Percentiles rank a stretch among this genome's conserved stretches.
These are phyloP conservation scores for Temnothorax ravouxi DNA, from an alignment of 2,888 invertebrate genomes.

Conservation along the genomic window DNA sequence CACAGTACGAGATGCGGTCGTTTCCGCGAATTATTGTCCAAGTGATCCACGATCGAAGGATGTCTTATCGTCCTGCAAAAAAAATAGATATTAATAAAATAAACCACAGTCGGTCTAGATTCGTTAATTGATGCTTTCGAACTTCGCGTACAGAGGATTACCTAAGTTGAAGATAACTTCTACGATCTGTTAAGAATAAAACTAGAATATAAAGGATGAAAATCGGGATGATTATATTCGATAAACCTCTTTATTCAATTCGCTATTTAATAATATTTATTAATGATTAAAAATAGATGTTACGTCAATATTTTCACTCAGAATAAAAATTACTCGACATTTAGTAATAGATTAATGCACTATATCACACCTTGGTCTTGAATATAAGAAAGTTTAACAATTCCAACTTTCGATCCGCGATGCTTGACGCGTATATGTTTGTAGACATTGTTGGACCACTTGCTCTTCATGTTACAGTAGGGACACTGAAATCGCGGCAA, in stretches of 20 bases:
- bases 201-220: not conserved
- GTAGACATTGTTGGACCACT: conserved; percentile 77
- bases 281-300: conserved; percentile 20
- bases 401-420: conserved; percentile 64
- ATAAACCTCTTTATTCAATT: conserved; percentile 7
- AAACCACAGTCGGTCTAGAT: not conserved
- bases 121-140: not conserved
- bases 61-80: conserved; percentile 33
- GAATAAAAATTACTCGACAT: not conserved
- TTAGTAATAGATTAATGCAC: not conserved
- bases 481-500: conserved; percentile 81
- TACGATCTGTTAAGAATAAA: not conserved
- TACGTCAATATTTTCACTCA: not conserved
- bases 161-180: not conserved
- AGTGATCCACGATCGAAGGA: conserved; percentile 19
- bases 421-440: conserved; percentile 78
- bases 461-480: conserved; percentile 79
- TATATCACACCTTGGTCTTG: conserved; percentile 27
- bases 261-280: conserved; percentile 2
- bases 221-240: not conserved
- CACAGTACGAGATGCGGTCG: conserved; percentile 9
- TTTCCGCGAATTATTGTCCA: conserved; percentile 16
- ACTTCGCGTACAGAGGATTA: not conserved
- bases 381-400: conserved; percentile 58
- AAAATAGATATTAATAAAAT: conserved; percentile 30